phyloP scores from a whole-genome alignment of 53 echinoderm and acorn worm genomes.

The Temnopleurus reevesii region DNA sequence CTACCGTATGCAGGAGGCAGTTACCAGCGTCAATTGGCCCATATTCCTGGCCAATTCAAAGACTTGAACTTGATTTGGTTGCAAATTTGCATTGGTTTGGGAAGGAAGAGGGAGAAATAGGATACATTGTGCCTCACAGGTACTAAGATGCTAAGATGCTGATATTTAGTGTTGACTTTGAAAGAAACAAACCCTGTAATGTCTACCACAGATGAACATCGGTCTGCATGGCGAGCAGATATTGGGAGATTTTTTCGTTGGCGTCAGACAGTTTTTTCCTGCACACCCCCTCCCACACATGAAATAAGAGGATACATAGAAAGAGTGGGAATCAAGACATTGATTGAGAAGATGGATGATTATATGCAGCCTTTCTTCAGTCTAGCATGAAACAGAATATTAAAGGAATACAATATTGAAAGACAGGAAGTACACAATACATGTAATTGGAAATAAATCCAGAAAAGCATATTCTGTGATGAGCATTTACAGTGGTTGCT shows the following conservation, averaged over 20 bases:
- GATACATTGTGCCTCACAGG: not conserved
- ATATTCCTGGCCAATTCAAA: not conserved
- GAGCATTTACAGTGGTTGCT: no score
- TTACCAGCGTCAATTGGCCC: conserved; percentile 1
- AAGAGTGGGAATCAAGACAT: no score
- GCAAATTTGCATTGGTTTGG: conserved; percentile 23
- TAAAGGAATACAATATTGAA: no score
- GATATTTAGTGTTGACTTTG: not conserved
- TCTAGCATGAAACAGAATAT: no score
- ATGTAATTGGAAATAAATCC: no score
- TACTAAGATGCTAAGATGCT: not conserved
- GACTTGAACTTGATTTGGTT: not conserved
- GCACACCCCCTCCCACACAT: not conserved
- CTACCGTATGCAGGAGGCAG: not conserved
- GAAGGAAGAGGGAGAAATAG: not conserved
- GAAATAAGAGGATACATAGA: not conserved
- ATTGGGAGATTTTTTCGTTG: not conserved
- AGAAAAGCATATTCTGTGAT: no score
- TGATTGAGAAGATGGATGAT: no score
- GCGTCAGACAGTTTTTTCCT: not conserved
- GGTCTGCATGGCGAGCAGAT: not conserved
- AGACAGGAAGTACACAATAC: no score
- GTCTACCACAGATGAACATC: not conserved
- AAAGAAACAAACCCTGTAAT: not conserved
- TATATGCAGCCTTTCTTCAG: no score